Base-by-base conservation (phyloP, 2,888 invertebrate species). In the Branchipolynoe longqiensis region DNA sequence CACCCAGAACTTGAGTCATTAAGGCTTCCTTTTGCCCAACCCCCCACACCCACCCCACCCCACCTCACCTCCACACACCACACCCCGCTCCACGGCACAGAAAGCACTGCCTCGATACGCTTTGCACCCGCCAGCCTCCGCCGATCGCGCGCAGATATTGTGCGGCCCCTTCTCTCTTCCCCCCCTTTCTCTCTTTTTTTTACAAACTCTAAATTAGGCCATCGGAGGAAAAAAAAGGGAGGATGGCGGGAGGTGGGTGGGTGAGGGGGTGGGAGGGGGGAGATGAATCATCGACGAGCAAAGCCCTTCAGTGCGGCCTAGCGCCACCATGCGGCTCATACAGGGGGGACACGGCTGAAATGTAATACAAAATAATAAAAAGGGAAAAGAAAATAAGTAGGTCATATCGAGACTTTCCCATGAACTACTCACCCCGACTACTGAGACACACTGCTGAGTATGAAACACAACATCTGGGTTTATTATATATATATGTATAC, bases 171-270 rank as follows among this genome's bases (percentile, higher is more conserved):
- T 78, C 48, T 78, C 48, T 78, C 33, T 38, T 73, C 31, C 25
- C 56, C 25, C 56, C 56, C 64, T 73, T 48, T 41, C 78, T n/a
- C n/a, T n/a, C n/a, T n/a, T n/a, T n/a, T n/a, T n/a, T n/a, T n/a
- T n/a, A n/a, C n/a, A n/a, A n/a, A n/a, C n/a, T 78, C 78, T 78
- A 78, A 78, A 78, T 78, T 78, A 78, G 78, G 78, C 78, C 78
- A 78, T 78, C 31, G 54, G 4, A 78, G 54, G n/a, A 78, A 69
- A 78, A 78, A 78, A 78, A 78, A 12, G 31, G 78, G 78, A 41
- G 78, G n/a, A n/a, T n/a, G n/a, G n/a, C n/a, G n/a, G n/a, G n/a
- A n/a, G n/a, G n/a, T n/a, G n/a, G n/a, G n/a, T n/a, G n/a, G n/a
- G n/a, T n/a, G n/a, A n/a, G n/a, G n/a, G n/a, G n/a, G n/a, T n/a